Evolutionary conservation across 2,797 vertebrate species (phyloP).

Genomic region (Fundulus diaphanus): DNA sequence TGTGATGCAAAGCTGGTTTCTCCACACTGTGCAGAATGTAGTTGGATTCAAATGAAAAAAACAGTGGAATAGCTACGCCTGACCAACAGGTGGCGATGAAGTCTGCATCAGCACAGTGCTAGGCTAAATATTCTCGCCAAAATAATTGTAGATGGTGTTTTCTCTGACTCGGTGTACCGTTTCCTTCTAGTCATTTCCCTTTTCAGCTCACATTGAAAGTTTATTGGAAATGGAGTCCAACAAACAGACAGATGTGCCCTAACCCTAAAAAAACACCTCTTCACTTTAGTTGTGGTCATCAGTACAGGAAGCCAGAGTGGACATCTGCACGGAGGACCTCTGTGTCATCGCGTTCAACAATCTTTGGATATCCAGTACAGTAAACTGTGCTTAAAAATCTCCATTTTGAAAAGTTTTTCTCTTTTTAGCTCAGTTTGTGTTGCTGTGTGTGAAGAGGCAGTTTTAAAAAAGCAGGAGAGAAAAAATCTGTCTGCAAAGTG

Average conservation of each 20-base stretch:
- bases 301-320: not conserved
- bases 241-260: not conserved
- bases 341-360: not conserved
- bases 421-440: conserved; percentile 13
- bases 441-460: too few species aligned
- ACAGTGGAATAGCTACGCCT: too few species aligned
- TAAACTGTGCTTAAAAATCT: not conserved
- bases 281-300: not conserved
- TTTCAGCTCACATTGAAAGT: not conserved
- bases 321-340: not conserved
- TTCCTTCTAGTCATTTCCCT: too few species aligned
- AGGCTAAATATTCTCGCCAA: not conserved
- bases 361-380: not conserved
- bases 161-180: not conserved
- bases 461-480: too few species aligned
- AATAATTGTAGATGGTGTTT: not conserved
- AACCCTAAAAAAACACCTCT: not conserved
- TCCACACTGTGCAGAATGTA: not conserved
- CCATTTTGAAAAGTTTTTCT: conserved; percentile 3
- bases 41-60: too few species aligned
- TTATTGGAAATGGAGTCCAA: not conserved
- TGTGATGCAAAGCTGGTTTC: not conserved
- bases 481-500: too few species aligned
- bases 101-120: too few species aligned
- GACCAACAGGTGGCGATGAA: too few species aligned